These are phyloP conservation scores for Eriocheir sinensis DNA, from an alignment of 1,140 invertebrate species.

Conservation along the genomic window DNA sequence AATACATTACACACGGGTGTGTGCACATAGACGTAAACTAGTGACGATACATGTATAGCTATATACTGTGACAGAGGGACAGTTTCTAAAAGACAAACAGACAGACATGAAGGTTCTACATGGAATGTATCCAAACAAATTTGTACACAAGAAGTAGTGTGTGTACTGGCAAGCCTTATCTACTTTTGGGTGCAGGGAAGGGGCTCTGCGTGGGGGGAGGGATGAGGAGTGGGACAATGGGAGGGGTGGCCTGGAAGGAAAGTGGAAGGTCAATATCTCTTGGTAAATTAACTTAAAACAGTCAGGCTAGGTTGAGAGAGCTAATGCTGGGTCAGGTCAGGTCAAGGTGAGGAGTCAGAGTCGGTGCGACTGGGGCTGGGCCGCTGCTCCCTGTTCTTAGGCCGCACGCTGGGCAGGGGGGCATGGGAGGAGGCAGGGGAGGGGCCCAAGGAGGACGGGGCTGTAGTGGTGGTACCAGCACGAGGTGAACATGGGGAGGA, in stretches of 20 bases:
- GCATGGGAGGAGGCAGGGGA: slow-evolving; percentile 40
- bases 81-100: not conserved
- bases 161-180: not conserved
- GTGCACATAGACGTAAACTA: too few relatives aligned
- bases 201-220: not conserved
- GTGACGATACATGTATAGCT: too few relatives aligned
- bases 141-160: not conserved
- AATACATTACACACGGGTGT: too few relatives aligned
- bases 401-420: slow-evolving; percentile 42
- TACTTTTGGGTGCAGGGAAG: not conserved
- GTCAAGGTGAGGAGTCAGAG: not conserved
- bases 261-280: not conserved
- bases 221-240: not conserved
- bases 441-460: not conserved
- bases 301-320: not conserved
- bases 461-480: not conserved
- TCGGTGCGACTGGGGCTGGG: not conserved
- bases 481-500: not conserved
- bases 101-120: not conserved
- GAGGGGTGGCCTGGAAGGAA: not conserved
- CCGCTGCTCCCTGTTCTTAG: not conserved
- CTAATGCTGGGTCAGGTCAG: not conserved
- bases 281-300: not conserved
- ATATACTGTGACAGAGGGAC: not conserved
- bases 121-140: not conserved